Evolutionary conservation across 2,888 invertebrate genomes (phyloP).

Genomic region (Rotaria sp.): DNA sequence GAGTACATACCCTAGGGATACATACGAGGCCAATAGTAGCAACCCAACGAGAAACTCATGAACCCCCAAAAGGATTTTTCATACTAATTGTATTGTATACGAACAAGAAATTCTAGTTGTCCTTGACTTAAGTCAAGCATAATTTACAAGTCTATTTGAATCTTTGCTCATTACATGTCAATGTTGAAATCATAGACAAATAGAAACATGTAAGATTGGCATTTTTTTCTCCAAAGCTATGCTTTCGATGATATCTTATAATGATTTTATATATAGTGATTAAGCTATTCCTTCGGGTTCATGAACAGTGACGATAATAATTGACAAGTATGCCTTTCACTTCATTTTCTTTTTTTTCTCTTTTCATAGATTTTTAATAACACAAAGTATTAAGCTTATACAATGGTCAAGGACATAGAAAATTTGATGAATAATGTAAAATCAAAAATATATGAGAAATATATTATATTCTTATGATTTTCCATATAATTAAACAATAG

Average conservation of each 20-base stretch:
- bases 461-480: neutral
- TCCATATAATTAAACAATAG: neutral
- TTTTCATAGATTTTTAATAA: neutral
- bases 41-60: neutral
- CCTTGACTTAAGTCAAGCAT: neutral
- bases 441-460: too few species aligned
- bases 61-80: neutral
- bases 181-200: neutral
- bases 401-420: neutral
- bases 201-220: neutral
- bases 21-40: neutral
- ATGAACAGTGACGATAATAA: neutral
- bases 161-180: neutral
- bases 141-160: neutral
- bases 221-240: neutral
- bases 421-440: neutral
- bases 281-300: neutral
- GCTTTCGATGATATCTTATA: neutral
- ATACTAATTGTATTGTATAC: neutral
- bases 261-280: neutral
- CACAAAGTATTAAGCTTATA: neutral
- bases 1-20: neutral
- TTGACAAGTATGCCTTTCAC: neutral
- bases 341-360: neutral
- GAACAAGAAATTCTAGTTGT: neutral